phyloP scores from a whole-genome alignment of 2,797 vertebrate genomes.

The Periparus ater region DNA sequence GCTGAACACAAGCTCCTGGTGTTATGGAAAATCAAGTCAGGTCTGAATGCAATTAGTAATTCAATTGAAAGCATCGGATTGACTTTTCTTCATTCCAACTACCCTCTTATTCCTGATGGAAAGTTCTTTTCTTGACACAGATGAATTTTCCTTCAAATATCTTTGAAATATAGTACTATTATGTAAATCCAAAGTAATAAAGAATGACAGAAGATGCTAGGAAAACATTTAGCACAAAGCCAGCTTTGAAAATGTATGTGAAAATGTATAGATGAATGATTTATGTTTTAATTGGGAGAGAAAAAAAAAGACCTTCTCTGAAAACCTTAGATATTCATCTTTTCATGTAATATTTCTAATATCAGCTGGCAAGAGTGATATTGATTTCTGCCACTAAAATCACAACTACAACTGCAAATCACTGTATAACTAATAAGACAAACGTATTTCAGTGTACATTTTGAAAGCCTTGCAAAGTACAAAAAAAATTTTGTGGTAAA shows the following conservation, averaged over 20 bases:
- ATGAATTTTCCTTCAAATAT: conserved; percentile 18
- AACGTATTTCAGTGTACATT: not conserved
- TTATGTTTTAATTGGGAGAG: not conserved
- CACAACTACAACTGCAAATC: not conserved
- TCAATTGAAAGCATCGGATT: not conserved
- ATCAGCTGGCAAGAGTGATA: not conserved
- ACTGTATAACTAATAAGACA: not conserved
- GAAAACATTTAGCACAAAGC: not conserved
- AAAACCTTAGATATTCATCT: not conserved
- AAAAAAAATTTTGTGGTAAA: not conserved
- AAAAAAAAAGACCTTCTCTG: not conserved
- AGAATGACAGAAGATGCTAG: not conserved
- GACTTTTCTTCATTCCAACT: not conserved
- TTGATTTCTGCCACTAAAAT: conserved; percentile 11
- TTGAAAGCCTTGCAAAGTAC: not conserved
- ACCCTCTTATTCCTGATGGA: not conserved
- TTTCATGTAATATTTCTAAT: not conserved
- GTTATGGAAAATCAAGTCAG: not conserved
- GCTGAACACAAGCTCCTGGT: not conserved
- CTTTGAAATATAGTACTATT: conserved; percentile 14
- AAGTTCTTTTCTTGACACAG: not conserved
- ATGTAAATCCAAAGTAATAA: conserved; percentile 32
- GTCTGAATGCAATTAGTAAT: not conserved
- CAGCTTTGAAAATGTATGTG: not conserved
- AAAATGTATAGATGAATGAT: not conserved